Evolutionary conservation across 1,140 invertebrate species (phyloP).

Genomic region (Parapsyche elsis): DNA sequence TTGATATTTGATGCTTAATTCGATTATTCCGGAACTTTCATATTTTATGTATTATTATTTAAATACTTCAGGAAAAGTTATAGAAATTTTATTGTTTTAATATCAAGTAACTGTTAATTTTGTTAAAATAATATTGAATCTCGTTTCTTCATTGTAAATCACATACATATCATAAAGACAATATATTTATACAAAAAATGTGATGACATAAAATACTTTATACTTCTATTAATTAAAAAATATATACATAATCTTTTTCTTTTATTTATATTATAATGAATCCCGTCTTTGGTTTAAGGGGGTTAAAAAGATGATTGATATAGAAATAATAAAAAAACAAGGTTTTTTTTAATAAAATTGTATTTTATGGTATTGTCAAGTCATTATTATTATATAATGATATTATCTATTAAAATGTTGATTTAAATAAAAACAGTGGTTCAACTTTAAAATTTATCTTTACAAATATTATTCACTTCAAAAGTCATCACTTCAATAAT

Average conservation of each 20-base stretch:
- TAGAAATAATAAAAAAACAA: conserved; percentile 28
- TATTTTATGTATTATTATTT: no score
- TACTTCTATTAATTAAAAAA: neutral
- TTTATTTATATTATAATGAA: neutral
- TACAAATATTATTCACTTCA: conserved; percentile 26
- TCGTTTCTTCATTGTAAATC: neutral
- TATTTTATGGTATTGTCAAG: conserved; percentile 56
- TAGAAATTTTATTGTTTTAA: neutral
- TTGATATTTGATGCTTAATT: neutral
- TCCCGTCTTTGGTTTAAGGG: neutral
- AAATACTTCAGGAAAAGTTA: no score
- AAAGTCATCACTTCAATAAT: conserved; percentile 7
- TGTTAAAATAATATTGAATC: neutral
- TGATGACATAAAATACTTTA: neutral
- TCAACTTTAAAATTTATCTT: conserved; percentile 23
- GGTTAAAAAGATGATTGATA: no score
- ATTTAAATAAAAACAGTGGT: conserved; percentile 45
- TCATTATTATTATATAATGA: no score
- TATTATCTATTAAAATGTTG: conserved; percentile 51
- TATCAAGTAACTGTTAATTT: neutral
- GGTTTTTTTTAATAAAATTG: conserved; percentile 47
- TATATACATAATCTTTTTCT: neutral
- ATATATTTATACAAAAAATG: no score
- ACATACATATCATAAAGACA: neutral
- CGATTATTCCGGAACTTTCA: no score